Evolutionary conservation across 1,140 invertebrate species (phyloP).

Genomic region (Megathymus violae): DNA sequence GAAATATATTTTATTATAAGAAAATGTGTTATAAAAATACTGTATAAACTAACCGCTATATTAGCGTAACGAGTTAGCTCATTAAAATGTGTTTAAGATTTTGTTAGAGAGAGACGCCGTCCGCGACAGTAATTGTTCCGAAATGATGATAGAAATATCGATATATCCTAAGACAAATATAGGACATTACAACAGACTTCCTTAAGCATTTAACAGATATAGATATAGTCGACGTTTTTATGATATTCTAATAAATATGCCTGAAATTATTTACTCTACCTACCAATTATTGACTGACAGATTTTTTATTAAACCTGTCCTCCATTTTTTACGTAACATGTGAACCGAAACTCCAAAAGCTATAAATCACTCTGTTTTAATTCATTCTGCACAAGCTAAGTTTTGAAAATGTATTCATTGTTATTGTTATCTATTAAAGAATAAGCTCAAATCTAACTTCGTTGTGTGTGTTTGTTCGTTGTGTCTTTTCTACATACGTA

Average conservation of each 20-base stretch:
- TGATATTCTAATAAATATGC: no score
- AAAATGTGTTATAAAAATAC: slow-evolving; percentile 4
- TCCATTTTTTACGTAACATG: neutral
- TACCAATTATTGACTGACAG: neutral
- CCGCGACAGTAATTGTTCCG: neutral
- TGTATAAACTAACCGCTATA: neutral
- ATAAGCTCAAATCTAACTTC: no score
- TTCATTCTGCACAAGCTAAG: neutral
- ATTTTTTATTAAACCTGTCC: neutral
- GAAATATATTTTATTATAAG: slow-evolving; percentile 39
- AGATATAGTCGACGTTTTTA: no score
- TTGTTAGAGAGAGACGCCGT: neutral
- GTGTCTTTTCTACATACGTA: no score
- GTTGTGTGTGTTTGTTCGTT: no score
- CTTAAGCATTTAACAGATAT: no score
- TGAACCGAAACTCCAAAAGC: neutral
- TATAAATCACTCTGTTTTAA: neutral
- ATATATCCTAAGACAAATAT: neutral
- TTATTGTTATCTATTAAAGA: neutral
- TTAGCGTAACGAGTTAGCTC: neutral
- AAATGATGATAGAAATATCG: neutral
- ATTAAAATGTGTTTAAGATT: slow-evolving; percentile 2
- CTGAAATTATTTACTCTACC: no score
- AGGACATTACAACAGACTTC: neutral
- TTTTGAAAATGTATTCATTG: neutral